Evolutionary conservation across 2,888 invertebrate species (phyloP).

Genomic region (Ametastegia equiseti): DNA sequence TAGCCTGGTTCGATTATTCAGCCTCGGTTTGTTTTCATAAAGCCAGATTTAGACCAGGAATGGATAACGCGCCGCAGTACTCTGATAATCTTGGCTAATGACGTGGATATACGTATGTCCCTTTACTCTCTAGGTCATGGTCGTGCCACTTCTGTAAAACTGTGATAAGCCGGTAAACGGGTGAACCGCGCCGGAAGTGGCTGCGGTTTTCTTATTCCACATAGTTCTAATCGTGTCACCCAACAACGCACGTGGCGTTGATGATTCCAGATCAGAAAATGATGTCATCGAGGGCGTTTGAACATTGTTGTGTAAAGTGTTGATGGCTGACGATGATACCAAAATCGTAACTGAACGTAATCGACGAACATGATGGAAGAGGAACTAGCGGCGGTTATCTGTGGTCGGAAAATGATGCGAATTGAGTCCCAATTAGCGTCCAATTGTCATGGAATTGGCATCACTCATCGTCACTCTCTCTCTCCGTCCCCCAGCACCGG

Average conservation of each 20-base stretch:
- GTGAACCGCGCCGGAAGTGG: background rate
- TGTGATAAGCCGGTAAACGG: slow-evolving; percentile 4
- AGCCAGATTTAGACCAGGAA: background rate
- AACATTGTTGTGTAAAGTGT: background rate
- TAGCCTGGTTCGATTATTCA: background rate
- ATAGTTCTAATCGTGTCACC: background rate
- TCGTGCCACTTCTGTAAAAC: background rate
- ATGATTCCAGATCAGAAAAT: too few species aligned
- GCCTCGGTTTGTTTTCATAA: background rate
- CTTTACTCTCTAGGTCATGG: slow-evolving; percentile 26
- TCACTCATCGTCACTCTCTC: slow-evolving; percentile 46
- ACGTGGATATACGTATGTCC: background rate
- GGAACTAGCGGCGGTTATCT: background rate
- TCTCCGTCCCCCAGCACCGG: slow-evolving; percentile 36
- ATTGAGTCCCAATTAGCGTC: slow-evolving; percentile 34
- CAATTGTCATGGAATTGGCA: slow-evolving; percentile 41
- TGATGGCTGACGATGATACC: background rate
- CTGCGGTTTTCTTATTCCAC: background rate
- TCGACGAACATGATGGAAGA: background rate
- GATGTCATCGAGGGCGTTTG: background rate
- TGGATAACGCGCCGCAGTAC: background rate
- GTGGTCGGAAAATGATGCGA: slow-evolving; percentile 26
- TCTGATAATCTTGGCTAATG: background rate
- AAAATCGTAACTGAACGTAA: background rate
- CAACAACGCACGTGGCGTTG: background rate